Base-by-base conservation (phyloP, 92 coral and sea anemone species). In the Palythoa caribaeorum region DNA sequence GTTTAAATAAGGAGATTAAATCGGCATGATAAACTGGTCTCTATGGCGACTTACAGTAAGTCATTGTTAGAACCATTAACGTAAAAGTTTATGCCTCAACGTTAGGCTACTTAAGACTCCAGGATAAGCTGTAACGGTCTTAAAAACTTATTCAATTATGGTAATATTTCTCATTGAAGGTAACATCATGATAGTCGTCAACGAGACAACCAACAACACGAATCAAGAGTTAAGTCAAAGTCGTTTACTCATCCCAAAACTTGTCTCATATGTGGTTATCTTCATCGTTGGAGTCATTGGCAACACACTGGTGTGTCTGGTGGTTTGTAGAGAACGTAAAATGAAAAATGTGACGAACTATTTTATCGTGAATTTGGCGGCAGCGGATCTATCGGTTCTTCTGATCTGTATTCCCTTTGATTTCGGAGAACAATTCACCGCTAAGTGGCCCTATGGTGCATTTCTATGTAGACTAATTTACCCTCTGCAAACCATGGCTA, bases 301-400 rank as follows among this genome's bases (percentile, higher is more conserved):
- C 17, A 97, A 97, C 83, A 89, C 89, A 7, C 84, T 97, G 66
- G 99, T 97, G 1, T 94, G 98, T 13, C 87, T 97, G 8, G 99
- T 97, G 14, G 99, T 97, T 9, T 97, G 98, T 79, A 92, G 99
- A 20, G 91, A 97, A 62, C 85, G 99, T 13, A 95, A 93, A 75
- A 97, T 97, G 99, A 97, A 97, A 54, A 97, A 93, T 47, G 95
- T 97, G 52, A 97, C 99, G 1, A 97, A 97, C 81, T 96, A 95
- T 84, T 95, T 97, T 88, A 97, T 97, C 21, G 98, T 97, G n/a
- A 97, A 97, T 71, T 63, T 97, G 40, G 99, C 99, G 11, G 95
- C 94, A 37, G 94, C 98, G 0, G 99, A 97, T 37, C 76, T 97
- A n/a, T 91, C 98, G 1, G 99, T 97, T 2, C 80, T 97, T 14